Conservation (phyloP, 2,797 vertebrate species). For the Pangasius larnaudii region DNA sequence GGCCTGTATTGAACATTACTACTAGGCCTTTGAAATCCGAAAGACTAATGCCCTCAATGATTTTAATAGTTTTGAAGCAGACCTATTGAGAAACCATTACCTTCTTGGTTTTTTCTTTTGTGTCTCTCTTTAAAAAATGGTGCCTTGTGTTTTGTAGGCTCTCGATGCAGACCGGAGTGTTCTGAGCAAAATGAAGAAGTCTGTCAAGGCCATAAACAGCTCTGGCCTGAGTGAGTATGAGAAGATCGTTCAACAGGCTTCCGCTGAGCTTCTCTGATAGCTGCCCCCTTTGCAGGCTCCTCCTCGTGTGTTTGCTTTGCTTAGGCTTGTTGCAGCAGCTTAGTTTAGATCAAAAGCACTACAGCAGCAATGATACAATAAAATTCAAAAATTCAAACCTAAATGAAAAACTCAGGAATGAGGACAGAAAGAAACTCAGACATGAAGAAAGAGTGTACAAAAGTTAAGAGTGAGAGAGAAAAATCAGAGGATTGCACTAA, state of each 20-base stretch:
- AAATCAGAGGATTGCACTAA: background rate
- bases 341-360: background rate
- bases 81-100: background rate
- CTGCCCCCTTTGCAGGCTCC: background rate
- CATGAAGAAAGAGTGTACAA: background rate
- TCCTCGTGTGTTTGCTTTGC: background rate
- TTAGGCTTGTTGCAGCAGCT: background rate
- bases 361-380: background rate
- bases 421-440: background rate
- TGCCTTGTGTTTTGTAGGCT: constrained; percentile 73
- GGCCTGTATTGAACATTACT: background rate
- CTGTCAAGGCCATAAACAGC: constrained; percentile 89
- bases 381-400: background rate
- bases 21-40: background rate
- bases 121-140: background rate
- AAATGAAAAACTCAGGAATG: background rate
- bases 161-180: constrained; percentile 90
- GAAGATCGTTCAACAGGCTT: background rate
- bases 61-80: background rate
- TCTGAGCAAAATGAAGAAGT: constrained; percentile 97
- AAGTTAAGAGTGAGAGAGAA: background rate
- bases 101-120: background rate
- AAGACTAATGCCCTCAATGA: background rate
- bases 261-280: background rate
- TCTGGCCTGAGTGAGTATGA: constrained; percentile 89